Base-by-base conservation (phyloP, 2,888 invertebrate species). In the Meteorus colon region DNA sequence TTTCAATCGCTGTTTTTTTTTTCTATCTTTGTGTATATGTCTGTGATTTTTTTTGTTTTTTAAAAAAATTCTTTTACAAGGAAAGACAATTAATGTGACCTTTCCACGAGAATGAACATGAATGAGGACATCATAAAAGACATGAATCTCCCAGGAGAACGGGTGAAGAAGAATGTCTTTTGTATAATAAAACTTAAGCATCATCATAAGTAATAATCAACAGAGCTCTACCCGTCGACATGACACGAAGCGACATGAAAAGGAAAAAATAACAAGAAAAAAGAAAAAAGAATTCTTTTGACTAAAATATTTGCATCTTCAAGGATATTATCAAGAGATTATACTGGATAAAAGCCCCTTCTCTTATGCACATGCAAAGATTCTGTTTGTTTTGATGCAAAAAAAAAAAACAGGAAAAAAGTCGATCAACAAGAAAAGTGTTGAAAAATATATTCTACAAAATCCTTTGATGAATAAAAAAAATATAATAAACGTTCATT, bases 201-300 rank as follows among this genome's bases (percentile, higher is more conserved):
- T 45, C 41, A 45, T 63, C 62, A 48, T 29, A 48, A 60, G 63
- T 72, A 62, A 72, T 60, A 72, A 63, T 72, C 62, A 72, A 19
- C 72, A 31, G 24, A 41, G 37, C 45, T 29, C n/a, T 29, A 45
- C 37, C 24, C 34, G 24, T 10, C 60, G 19, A 24, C 24, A n/a
- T 59, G 29, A 55, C 37, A 60, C 31, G 62, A 29, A 12, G 41
- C 29, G 10, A 59, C 37, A 59, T 45, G 59, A 60, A 27, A 6
- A 19, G 24, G 19, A 31, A 55, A 4, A 41, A 37, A 48, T 12
- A 48, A 69, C 14, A 24, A n/a, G 16, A 51, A 55, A 55, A 55
- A n/a, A 41, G 19, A 59, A 12, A 59, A 59, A 34, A 41, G 12
- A 59, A 59, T 27, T 2, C 19, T 19, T 55, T 55, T 19, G 55